These are phyloP conservation scores for Phoenicopterus ruber DNA, from an alignment of 2,113 vertebrate genomes.

Conservation along the genomic window DNA sequence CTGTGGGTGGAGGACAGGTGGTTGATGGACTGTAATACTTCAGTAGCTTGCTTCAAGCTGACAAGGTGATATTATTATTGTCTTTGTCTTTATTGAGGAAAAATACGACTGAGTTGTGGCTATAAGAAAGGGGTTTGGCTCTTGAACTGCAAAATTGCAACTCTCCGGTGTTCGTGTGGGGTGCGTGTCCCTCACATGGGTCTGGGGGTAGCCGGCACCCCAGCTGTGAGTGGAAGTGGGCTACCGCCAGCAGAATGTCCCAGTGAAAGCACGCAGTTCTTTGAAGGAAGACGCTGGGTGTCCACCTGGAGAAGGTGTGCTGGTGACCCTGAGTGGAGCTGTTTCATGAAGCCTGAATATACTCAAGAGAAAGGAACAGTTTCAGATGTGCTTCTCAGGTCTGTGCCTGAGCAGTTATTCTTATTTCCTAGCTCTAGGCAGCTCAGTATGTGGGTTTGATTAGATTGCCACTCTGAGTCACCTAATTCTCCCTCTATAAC, in stretches of 20 bases:
- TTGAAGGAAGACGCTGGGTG: not conserved
- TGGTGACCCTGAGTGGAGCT: not conserved
- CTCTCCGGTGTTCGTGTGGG: not conserved
- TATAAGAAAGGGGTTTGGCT: not conserved
- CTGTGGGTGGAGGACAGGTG: not conserved
- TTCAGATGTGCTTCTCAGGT: not conserved
- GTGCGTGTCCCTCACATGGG: fast-evolving
- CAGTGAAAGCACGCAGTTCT: fast-evolving
- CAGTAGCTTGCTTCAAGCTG: not conserved
- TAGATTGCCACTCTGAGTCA: not conserved
- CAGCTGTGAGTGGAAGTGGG: not conserved
- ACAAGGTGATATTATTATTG: not conserved
- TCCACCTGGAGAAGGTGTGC: not conserved
- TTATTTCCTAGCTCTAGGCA: not conserved
- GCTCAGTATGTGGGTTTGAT: not conserved
- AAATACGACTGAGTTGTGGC: not conserved
- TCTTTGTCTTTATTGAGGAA: not conserved
- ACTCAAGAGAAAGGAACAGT: not conserved
- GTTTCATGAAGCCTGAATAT: not conserved
- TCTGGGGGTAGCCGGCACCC: not conserved
- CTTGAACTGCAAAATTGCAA: not conserved
- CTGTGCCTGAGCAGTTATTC: not conserved
- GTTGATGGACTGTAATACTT: not conserved
- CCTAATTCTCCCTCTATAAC: not conserved
- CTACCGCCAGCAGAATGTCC: not conserved